phyloP scores from a whole-genome alignment of 1,140 invertebrate genomes.

The Wasmannia auropunctata region DNA sequence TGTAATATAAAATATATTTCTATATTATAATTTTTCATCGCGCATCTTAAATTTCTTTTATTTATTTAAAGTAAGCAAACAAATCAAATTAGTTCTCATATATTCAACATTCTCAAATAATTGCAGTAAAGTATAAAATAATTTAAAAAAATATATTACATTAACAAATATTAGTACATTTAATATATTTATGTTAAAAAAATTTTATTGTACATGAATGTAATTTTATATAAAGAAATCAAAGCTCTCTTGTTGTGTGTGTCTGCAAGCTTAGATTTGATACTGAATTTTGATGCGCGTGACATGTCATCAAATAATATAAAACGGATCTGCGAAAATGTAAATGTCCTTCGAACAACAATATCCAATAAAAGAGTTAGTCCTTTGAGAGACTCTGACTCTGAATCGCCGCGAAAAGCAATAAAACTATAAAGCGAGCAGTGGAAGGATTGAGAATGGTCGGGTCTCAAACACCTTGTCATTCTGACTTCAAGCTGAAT shows the following conservation, averaged over 20 bases:
- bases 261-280: not conserved
- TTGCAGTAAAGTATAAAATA: not conserved
- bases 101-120: not conserved
- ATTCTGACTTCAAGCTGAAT: slow-evolving; percentile 33
- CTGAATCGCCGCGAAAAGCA: slow-evolving; percentile 52
- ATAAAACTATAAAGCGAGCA: slow-evolving; percentile 78
- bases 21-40: not conserved
- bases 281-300: not conserved
- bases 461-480: slow-evolving; percentile 47
- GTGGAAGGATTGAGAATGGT: slow-evolving; percentile 76
- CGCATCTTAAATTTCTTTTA: not conserved
- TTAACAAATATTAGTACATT: not conserved
- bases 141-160: not conserved
- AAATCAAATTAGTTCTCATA: not conserved
- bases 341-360: slow-evolving; percentile 54
- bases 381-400: not conserved
- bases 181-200: not conserved
- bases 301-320: slow-evolving; percentile 38
- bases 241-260: not conserved
- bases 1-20: not conserved
- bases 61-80: not conserved
- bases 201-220: not conserved
- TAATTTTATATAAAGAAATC: not conserved
- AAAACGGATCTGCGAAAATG: slow-evolving; percentile 38
- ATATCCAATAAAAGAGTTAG: slow-evolving; percentile 51